Evolutionary conservation across 2,113 vertebrate genomes (phyloP).

Genomic region (Dicaeum eximium): DNA sequence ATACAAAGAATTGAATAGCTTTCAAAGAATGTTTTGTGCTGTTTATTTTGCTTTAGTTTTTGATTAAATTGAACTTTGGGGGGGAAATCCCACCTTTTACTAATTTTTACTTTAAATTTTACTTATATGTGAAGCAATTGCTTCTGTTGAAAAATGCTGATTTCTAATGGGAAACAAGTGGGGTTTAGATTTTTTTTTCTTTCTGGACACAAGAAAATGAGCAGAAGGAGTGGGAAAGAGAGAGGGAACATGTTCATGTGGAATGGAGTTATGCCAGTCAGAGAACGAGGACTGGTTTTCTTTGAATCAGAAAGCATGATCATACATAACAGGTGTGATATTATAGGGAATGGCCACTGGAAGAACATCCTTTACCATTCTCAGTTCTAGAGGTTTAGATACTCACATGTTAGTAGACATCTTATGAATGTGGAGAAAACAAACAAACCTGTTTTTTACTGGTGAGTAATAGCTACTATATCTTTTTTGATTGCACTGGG

Average conservation of each 20-base stretch:
- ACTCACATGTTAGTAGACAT: background rate
- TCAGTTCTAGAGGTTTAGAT: background rate
- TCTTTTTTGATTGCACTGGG: background rate
- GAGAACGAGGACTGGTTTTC: background rate
- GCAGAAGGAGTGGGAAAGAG: background rate
- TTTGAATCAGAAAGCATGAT: background rate
- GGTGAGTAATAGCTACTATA: background rate
- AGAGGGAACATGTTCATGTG: background rate
- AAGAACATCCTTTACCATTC: background rate
- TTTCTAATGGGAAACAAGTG: background rate
- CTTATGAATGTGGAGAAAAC: background rate
- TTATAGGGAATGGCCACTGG: background rate
- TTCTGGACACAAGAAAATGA: background rate
- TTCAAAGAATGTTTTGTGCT: background rate
- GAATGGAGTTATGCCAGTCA: background rate
- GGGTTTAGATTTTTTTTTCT: background rate
- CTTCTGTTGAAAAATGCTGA: background rate
- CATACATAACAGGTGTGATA: background rate
- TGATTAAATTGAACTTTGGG: background rate
- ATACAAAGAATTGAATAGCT: background rate
- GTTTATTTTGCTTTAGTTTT: background rate
- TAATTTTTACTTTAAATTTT: background rate
- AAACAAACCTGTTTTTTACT: background rate
- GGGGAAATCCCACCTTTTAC: accelerated
- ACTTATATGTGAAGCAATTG: background rate